Evolutionary conservation across 2,797 vertebrate species (phyloP).

Genomic region (Mallotus villosus): DNA sequence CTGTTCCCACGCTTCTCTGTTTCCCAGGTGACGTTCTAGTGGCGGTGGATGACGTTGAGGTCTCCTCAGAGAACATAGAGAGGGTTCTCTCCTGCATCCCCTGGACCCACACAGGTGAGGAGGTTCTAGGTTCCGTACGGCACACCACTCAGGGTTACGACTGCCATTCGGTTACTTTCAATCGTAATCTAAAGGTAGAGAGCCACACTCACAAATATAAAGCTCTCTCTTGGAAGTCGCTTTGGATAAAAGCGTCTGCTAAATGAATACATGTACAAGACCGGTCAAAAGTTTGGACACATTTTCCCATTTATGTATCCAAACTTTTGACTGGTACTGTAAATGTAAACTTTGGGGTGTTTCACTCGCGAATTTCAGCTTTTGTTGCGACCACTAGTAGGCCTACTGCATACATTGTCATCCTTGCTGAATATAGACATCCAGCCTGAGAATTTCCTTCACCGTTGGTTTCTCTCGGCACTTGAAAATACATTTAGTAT

Average conservation of each 20-base stretch:
- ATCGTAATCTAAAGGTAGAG: not conserved
- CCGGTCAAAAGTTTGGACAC: too few relatives aligned
- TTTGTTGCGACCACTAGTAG: not conserved
- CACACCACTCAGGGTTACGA: too few relatives aligned
- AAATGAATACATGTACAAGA: not conserved
- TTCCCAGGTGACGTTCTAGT: slow-evolving; percentile 88
- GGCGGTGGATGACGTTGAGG: slow-evolving; percentile 93
- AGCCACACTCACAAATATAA: not conserved
- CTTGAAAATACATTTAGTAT: not conserved
- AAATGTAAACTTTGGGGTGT: not conserved
- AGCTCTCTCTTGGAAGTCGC: not conserved
- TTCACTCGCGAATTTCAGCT: not conserved
- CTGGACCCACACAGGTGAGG: slow-evolving; percentile 90
- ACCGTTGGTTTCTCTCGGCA: slow-evolving; percentile 13
- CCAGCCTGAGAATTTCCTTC: slow-evolving; percentile 5
- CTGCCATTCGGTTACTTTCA: not conserved
- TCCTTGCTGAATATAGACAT: slow-evolving; percentile 24
- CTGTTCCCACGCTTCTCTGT: slow-evolving; percentile 16
- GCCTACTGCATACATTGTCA: too few relatives aligned
- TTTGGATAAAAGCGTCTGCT: too few relatives aligned
- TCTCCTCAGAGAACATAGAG: slow-evolving; percentile 93
- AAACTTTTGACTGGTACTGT: too few relatives aligned
- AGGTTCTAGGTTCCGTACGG: not conserved
- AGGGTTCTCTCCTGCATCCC: slow-evolving; percentile 93
- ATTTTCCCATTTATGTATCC: too few relatives aligned